Conservation (phyloP, 2,113 vertebrate species). For the Stercorarius parasiticus region DNA sequence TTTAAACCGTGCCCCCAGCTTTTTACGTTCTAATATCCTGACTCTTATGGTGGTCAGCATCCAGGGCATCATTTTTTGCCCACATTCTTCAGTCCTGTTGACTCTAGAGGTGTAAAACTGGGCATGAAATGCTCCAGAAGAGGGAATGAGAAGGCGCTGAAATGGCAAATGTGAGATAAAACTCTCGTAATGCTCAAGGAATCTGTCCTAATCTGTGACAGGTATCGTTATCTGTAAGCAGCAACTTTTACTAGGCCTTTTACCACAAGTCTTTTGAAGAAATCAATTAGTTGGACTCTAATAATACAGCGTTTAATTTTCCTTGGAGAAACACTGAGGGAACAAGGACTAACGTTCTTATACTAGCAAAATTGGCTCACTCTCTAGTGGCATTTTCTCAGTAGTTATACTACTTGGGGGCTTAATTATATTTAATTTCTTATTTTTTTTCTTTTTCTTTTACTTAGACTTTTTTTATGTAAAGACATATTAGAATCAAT, state of each 20-base stretch:
- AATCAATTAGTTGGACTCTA: background rate
- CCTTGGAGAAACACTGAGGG: background rate
- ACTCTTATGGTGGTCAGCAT: background rate
- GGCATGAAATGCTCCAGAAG: background rate
- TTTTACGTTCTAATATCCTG: fast-evolving
- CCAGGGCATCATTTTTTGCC: background rate
- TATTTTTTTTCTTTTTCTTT: background rate
- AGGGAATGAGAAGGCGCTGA: background rate
- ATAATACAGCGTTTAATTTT: background rate
- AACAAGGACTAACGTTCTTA: background rate
- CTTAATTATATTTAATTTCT: background rate
- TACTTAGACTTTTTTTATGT: background rate
- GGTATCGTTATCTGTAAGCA: background rate
- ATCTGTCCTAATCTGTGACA: background rate
- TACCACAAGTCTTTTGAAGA: background rate
- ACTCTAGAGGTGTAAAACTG: background rate
- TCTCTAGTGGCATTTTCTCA: background rate
- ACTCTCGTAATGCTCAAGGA: fast-evolving
- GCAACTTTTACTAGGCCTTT: background rate
- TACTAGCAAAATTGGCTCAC: background rate
- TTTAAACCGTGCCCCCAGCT: background rate
- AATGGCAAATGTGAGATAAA: background rate
- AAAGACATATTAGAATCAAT: background rate
- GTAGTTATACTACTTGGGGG: background rate
- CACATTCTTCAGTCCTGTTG: background rate